These are phyloP conservation scores for Phalacrocorax carbo DNA, from an alignment of 2,113 vertebrate genomes.

Conservation along the genomic window DNA sequence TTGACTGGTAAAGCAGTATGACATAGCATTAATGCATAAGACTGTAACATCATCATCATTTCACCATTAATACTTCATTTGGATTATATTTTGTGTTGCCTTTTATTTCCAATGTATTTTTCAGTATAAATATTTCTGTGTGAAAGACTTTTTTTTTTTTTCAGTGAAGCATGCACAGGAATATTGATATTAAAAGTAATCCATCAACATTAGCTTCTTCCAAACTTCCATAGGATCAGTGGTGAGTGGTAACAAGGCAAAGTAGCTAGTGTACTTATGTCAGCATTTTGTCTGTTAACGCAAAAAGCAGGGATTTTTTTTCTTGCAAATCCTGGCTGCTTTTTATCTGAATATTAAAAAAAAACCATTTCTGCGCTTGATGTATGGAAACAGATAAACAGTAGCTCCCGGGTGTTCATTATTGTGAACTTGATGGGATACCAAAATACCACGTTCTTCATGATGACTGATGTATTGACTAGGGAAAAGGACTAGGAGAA, in stretches of 20 bases:
- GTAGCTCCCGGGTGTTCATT: neutral
- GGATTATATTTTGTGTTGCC: slow-evolving; percentile 31
- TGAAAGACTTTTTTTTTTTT: neutral
- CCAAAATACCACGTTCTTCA: neutral
- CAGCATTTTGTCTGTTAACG: neutral
- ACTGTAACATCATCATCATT: slow-evolving; percentile 34
- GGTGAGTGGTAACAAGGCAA: neutral
- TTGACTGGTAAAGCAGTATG: slow-evolving; percentile 46
- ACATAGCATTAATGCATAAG: slow-evolving; percentile 8
- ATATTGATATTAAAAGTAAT: neutral
- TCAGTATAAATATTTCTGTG: neutral
- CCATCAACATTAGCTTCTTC: neutral
- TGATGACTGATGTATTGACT: neutral
- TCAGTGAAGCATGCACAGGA: neutral
- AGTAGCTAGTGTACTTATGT: neutral
- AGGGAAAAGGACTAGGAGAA: neutral
- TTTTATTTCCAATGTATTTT: slow-evolving; percentile 1
- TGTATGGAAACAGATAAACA: neutral
- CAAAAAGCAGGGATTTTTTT: neutral
- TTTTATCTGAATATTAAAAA: neutral
- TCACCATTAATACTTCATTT: slow-evolving; percentile 42
- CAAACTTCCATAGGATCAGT: neutral
- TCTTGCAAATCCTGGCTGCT: neutral
- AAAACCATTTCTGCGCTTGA: rapidly evolving
- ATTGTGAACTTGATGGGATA: neutral